Evolutionary conservation across 2,888 invertebrate genomes (phyloP).

Genomic region (Melanchra persicariae): DNA sequence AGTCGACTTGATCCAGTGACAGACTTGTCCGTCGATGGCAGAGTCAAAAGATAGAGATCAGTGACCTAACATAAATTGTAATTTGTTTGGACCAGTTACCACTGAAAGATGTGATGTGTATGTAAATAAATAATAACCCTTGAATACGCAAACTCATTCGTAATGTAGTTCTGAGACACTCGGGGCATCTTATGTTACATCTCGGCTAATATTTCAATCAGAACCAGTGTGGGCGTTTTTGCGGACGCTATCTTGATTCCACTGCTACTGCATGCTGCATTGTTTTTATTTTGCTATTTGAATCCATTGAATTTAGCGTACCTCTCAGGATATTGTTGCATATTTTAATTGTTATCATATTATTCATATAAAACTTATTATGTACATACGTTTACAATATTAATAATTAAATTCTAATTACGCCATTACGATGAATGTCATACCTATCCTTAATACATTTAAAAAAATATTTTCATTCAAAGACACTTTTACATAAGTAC

Average conservation of each 20-base stretch:
- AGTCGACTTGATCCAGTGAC: constrained; percentile 53
- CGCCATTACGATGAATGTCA: constrained; percentile 31
- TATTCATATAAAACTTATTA: constrained; percentile 33
- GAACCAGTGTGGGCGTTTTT: constrained; percentile 19
- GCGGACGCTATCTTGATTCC: constrained; percentile 20
- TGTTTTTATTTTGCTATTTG: constrained; percentile 16
- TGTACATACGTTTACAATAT: constrained; percentile 25
- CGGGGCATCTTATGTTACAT: constrained; percentile 25
- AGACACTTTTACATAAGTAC: constrained; percentile 17
- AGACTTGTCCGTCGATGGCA: constrained; percentile 40
- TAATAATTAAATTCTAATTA: constrained; percentile 33
- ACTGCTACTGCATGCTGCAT: constrained; percentile 4
- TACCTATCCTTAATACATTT: constrained; percentile 13
- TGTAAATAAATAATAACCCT: constrained; percentile 34
- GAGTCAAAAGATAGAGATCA: constrained; percentile 63
- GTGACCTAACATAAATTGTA: constrained; percentile 60
- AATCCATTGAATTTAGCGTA: constrained; percentile 8
- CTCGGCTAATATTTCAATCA: constrained; percentile 39
- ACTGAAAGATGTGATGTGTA: constrained; percentile 36
- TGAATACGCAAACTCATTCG: constrained; percentile 34
- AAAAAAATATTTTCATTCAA: constrained; percentile 34
- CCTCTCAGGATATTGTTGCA: constrained; percentile 13
- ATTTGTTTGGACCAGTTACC: constrained; percentile 49
- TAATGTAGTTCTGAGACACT: constrained; percentile 37
- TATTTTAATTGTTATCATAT: constrained; percentile 27